Evolutionary conservation across 2,113 vertebrate species (phyloP), one percentile per base, ranked within the genome.

Genomic region (Morone saxatilis): DNA sequence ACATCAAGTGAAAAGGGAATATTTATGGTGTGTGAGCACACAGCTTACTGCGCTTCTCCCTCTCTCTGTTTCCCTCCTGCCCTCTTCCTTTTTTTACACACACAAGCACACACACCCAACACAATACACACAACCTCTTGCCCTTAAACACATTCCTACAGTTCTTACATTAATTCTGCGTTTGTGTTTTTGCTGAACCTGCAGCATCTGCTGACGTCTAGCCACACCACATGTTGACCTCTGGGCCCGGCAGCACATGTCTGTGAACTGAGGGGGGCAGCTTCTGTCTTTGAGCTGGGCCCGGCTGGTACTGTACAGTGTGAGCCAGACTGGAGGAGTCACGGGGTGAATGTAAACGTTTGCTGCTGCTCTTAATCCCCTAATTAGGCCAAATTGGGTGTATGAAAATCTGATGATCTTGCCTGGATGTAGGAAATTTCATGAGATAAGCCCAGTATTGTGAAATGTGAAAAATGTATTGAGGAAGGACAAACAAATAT

Each of bases 261-360:
- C 86, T 91, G 77, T 85, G 78, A 92, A 81, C 91, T n/a, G 80
- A 81, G 63, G 86, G 50, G 63, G 86, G 50, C 54, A 56, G 65
- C 50, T 60, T 45, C 41, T 75, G 76, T 77, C 72, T 88, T 71
- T 51, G 56, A 50, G 62, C 41, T 4, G 8, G 50, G 47, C 25
- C 45, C 22, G 1, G 50, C 65, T 76, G 84, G 70, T 48, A 76
- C 71, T 62, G 70, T 51, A 63, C 59, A 17, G 6, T 22, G 51
- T 51, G 80, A 54, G 62, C 71, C 69, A 83, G 84, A 89, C 74
- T 40, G 56, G 31, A 59, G 60, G 53, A 72, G 68, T 78, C 88
- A 80, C 0, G 19, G 31, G 71, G 71, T 40, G 71, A 87, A 87
- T 76, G 61, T 86, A 89, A 89, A 92, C 56, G 12, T 76, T 71